Evolutionary conservation across 2,113 vertebrate genomes (phyloP).

Genomic region (Psittacus erithacus): DNA sequence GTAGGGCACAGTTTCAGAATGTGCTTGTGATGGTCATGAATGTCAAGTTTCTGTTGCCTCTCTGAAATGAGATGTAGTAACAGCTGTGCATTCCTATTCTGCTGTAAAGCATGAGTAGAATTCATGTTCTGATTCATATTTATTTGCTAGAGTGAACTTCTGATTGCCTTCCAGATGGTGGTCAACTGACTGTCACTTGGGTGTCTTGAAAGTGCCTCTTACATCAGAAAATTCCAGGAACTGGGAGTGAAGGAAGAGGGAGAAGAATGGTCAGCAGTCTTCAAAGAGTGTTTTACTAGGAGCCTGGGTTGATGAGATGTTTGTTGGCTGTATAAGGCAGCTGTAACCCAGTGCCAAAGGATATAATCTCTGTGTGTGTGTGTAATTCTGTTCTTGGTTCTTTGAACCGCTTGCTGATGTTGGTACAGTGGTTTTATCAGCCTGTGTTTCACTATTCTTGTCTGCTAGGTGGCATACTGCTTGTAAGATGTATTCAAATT

Average conservation of each 20-base stretch:
- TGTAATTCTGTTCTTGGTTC: neutral
- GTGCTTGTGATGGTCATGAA: slow-evolving; percentile 25
- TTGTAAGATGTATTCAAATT: neutral
- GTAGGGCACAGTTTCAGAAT: slow-evolving; percentile 28
- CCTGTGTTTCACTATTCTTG: neutral
- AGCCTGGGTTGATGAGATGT: neutral
- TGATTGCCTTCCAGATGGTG: neutral
- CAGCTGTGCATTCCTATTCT: slow-evolving; percentile 41
- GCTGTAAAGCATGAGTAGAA: neutral
- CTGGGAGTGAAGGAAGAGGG: neutral
- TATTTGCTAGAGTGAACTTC: neutral
- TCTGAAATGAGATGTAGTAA: slow-evolving; percentile 39
- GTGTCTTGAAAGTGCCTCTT: neutral
- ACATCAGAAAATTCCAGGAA: neutral
- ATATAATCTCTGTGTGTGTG: neutral
- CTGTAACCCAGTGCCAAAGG: neutral
- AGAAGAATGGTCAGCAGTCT: neutral
- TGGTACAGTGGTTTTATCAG: neutral
- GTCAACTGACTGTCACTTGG: neutral
- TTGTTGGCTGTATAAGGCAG: neutral
- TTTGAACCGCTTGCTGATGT: neutral
- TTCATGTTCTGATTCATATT: slow-evolving; percentile 5
- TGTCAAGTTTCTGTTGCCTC: slow-evolving; percentile 33
- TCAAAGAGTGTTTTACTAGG: neutral
- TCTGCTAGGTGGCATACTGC: neutral